Evolutionary conservation across 2,888 invertebrate species (phyloP).

Genomic region (Eupithecia pulchellata): DNA sequence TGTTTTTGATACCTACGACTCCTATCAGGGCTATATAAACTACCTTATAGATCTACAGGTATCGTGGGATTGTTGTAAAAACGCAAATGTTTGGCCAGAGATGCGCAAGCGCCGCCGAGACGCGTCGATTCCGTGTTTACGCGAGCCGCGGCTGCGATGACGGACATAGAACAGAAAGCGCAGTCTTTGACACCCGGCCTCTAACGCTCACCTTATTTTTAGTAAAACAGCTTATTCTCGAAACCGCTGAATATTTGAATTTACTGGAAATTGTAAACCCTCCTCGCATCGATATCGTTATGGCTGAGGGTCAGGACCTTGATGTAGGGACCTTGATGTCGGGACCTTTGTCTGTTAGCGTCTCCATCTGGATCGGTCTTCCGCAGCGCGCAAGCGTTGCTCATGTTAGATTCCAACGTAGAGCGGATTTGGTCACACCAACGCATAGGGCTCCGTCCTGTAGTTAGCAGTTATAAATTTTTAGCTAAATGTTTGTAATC

Average conservation of each 20-base stretch:
- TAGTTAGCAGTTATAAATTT: background rate
- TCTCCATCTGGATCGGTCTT: no score
- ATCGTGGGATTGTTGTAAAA: constrained; percentile 53
- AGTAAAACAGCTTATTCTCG: constrained; percentile 45
- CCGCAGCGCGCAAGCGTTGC: no score
- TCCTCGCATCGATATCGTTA: no score
- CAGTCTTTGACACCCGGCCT: constrained; percentile 78
- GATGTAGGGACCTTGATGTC: no score
- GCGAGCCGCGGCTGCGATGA: constrained; percentile 68
- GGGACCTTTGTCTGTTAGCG: no score
- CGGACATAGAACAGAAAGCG: constrained; percentile 70
- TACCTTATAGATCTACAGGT: background rate
- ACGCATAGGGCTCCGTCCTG: no score
- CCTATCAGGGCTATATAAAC: background rate
- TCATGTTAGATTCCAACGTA: no score
- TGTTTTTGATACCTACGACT: constrained; percentile 24
- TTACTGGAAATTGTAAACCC: background rate
- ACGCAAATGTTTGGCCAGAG: constrained; percentile 67
- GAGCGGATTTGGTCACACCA: no score
- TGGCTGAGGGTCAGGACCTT: no score
- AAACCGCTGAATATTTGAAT: constrained; percentile 50
- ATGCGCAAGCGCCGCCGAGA: constrained; percentile 42
- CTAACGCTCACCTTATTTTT: constrained; percentile 68
- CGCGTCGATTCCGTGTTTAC: constrained; percentile 68
- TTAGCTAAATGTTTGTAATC: background rate